These are phyloP conservation scores for Himalopsyche phryganea DNA, from an alignment of 1,140 invertebrate genomes.

Conservation along the genomic window DNA sequence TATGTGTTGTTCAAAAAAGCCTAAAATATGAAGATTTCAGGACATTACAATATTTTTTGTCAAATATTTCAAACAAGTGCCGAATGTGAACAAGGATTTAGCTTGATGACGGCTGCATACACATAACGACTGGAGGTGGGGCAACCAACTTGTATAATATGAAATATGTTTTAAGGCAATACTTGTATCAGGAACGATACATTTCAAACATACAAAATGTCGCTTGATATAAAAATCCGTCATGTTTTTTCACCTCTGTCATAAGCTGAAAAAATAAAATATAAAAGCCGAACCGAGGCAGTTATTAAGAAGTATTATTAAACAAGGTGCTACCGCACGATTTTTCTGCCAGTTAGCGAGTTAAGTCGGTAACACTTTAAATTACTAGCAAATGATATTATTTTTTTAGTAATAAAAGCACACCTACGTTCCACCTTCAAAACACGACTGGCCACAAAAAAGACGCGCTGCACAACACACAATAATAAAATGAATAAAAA, in stretches of 20 bases:
- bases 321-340: constrained; percentile 5
- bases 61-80: too few relatives aligned
- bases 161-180: too few relatives aligned
- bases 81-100: too few relatives aligned
- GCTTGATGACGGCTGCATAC: too few relatives aligned
- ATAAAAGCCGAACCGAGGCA: background rate
- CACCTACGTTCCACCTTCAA: constrained; percentile 16
- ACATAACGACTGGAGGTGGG: too few relatives aligned
- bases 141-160: too few relatives aligned
- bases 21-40: too few relatives aligned
- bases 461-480: constrained; percentile 16
- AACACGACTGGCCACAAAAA: constrained; percentile 13
- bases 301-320: constrained; percentile 25
- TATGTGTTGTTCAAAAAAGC: too few relatives aligned
- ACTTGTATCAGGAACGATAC: too few relatives aligned
- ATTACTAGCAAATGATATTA: constrained; percentile 30
- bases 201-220: too few relatives aligned
- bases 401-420: constrained; percentile 31
- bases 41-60: too few relatives aligned
- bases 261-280: background rate
- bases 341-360: constrained; percentile 15
- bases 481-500: constrained; percentile 6
- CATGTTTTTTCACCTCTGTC: background rate
- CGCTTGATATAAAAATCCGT: too few relatives aligned
- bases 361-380: constrained; percentile 21